Evolutionary conservation across 2,113 vertebrate species (phyloP).

Genomic region (Grus americana): DNA sequence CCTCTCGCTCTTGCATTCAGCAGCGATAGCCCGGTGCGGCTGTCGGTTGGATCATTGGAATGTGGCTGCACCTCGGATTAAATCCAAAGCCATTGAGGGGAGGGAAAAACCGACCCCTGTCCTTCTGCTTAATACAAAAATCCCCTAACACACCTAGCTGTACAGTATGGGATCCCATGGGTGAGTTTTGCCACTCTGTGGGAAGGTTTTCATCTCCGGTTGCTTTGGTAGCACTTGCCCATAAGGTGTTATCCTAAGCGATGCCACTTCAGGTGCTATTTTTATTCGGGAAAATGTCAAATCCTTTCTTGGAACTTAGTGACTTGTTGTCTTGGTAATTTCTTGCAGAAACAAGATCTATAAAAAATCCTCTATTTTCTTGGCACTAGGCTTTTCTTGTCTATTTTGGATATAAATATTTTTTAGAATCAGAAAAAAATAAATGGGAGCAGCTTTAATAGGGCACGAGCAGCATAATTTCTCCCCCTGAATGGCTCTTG

Average conservation of each 20-base stretch:
- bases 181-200: not conserved
- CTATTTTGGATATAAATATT: conserved; percentile 34
- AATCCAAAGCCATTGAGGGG: not conserved
- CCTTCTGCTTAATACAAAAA: not conserved
- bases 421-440: not conserved
- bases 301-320: conserved; percentile 42
- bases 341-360: conserved; percentile 2
- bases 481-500: not conserved
- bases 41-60: not conserved
- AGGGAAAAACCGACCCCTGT: too few relatives aligned
- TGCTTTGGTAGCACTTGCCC: not conserved
- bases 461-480: rapidly evolving
- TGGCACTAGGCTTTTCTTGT: not conserved
- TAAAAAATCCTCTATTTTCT: conserved; percentile 39
- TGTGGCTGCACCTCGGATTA: not conserved
- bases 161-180: not conserved
- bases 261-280: conserved; percentile 62
- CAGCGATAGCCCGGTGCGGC: rapidly evolving
- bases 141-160: not conserved
- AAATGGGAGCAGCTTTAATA: not conserved
- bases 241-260: conserved; percentile 35
- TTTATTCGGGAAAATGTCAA: conserved; percentile 62
- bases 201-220: not conserved
- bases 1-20: not conserved
- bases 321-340: conserved; percentile 52